Base-by-base conservation (phyloP, 2,113 vertebrate species). In the Sarotherodon lohbergeri region DNA sequence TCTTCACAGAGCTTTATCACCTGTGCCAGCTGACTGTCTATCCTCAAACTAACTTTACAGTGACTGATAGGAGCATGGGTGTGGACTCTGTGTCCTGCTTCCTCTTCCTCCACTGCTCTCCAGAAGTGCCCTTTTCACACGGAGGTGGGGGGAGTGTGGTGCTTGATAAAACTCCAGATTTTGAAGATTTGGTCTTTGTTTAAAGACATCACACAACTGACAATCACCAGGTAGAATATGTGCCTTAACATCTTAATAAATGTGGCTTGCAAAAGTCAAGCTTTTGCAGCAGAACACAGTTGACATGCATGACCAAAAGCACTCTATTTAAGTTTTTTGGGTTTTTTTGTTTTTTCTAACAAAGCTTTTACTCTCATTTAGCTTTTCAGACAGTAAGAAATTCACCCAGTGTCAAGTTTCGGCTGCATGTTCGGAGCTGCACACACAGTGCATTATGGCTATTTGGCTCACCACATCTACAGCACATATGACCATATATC, bases 21-120 rank as follows among this genome's bases (percentile, higher is more conserved):
- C 86, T 34, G 2, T 82, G 90, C 89, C 89, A 87, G 88, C 86
- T 81, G 80, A 91, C 91, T 90, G 93, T 83, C 73, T 88, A 88
- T 90, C 92, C 84, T 95, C 86, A 90, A 63, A 56, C 80, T 91
- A 89, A 89, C 90, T 84, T 92, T 8, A 54, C 36, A 85, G 32
- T 89, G 89, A 93, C 81, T 93, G 94, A 94, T 94, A 88, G 56
- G 85, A 83, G 19, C 63, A 9, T 0, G 81, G 94, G 88, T 63
- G 92, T 88, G 68, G 89, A 81, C 86, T 91, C 90, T 73, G 14
- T 66, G 82, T 83, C 68, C 27, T 76, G 59, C 78, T 93, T 94
- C 93, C 94, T 91, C 84, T 90, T 93, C 83, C 89, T 90, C 73
- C 7, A 19, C 82, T 68, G 59, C 71, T 89, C 76, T 89, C 80